phyloP scores from a whole-genome alignment of 2,797 vertebrate genomes.

The Neosilurus mollespiculum region DNA sequence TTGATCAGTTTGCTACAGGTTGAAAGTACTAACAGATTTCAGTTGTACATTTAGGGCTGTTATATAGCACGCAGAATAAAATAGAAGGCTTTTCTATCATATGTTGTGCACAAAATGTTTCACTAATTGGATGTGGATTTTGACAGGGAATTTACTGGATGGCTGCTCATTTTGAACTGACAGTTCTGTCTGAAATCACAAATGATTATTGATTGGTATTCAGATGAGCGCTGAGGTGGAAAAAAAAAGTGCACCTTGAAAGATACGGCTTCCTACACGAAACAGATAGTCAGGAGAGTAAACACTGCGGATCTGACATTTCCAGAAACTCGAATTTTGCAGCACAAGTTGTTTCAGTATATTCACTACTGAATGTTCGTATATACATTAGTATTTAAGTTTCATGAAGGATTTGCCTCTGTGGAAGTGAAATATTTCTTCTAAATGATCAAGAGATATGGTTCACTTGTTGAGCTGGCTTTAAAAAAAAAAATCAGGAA shows the following conservation, averaged over 20 bases:
- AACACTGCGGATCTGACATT: not conserved
- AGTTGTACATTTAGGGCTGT: slow-evolving; percentile 49
- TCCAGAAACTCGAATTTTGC: slow-evolving; percentile 14
- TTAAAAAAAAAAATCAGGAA: not conserved
- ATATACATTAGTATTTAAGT: not conserved
- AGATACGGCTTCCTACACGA: slow-evolving; percentile 23
- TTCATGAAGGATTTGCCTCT: not conserved
- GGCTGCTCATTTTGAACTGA: slow-evolving; percentile 38
- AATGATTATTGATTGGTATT: slow-evolving; percentile 44
- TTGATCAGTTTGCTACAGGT: slow-evolving; percentile 33
- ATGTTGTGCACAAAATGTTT: slow-evolving; percentile 4
- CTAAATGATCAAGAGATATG: not conserved
- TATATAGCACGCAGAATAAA: slow-evolving; percentile 36
- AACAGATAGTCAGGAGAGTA: slow-evolving; percentile 12
- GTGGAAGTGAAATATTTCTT: not conserved
- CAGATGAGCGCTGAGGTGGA: slow-evolving; percentile 32
- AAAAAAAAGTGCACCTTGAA: slow-evolving; percentile 9
- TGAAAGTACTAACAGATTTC: slow-evolving; percentile 45
- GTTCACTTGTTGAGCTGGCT: not conserved
- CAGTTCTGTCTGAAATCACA: slow-evolving; percentile 31
- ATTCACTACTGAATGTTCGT: not conserved
- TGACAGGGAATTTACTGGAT: slow-evolving; percentile 37
- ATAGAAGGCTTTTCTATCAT: slow-evolving; percentile 27
- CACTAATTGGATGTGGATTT: slow-evolving; percentile 32
- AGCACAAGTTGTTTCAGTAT: not conserved